Base-by-base conservation (phyloP, 2,113 vertebrate species). In the Oncorhynchus tshawytscha region DNA sequence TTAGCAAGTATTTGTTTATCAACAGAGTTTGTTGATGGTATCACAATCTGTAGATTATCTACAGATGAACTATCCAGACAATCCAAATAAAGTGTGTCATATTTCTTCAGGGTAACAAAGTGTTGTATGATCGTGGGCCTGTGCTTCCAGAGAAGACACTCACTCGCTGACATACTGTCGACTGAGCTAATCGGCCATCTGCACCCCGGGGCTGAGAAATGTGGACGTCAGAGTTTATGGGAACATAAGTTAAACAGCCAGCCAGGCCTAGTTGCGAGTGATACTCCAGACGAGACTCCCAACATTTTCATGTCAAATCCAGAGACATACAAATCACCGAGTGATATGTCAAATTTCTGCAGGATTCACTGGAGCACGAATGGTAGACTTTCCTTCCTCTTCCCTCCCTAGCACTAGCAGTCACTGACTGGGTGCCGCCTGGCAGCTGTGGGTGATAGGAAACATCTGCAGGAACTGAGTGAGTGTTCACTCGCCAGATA, bases 301-400 rank as follows among this genome's bases (percentile, higher is more conserved):
- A 73, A 88, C 75, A 77, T 81, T 82, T 87, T 86, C 78, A 81
- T 82, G 84, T 87, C 87, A 85, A 83, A 89, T 80, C 80, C 84
- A 74, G 80, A 84, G 79, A 82, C 78, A 60, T 82, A 88, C 85
- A 86, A 86, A 88, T 89, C 88, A 89, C 81, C 66, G 76, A 78
- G 86, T 84, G 81, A 90, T 90, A 85, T 88, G 87, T 88, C 88
- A 86, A 84, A 77, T 87, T 87, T 77, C 81, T 83, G 84, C 79
- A 83, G 79, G 72, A 87, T 83, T 89, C 88, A 89, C 73, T 86
- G 81, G 81, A 89, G 88, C 84, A 81, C 77, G 75, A 82, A 87
- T 84, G 80, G 82, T 83, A 70, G 82, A 86, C 84, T 86, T 85
- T 89, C 86, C 86, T 85, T 79, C 78, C 76, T 79, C 71, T 60